phyloP scores from a whole-genome alignment of 2,113 vertebrate species.

The Junco hyemalis region DNA sequence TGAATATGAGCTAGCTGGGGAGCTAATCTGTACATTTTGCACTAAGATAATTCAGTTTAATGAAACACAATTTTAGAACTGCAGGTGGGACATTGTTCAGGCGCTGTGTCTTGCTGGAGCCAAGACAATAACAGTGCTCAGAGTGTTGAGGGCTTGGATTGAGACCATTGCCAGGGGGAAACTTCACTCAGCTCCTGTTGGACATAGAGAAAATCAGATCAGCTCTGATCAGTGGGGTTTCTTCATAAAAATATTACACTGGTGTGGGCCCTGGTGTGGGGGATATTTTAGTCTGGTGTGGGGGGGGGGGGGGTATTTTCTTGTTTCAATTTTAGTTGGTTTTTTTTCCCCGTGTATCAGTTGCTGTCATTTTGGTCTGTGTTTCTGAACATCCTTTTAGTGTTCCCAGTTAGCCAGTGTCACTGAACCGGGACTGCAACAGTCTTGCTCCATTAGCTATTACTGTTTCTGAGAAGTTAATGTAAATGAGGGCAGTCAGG shows the following conservation, averaged over 20 bases:
- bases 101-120: not conserved
- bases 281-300: not conserved
- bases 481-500: conserved; percentile 17
- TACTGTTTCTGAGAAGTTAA: conserved; percentile 27
- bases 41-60: conserved; percentile 37
- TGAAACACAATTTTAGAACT: conserved; percentile 13
- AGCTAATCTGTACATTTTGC: conserved; percentile 29
- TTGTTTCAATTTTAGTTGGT: not conserved
- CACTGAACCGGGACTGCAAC: conserved; percentile 12
- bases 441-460: conserved; percentile 35
- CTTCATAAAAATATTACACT: not conserved
- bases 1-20: not conserved
- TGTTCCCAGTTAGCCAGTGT: not conserved
- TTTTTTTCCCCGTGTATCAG: not conserved
- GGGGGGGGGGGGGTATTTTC: not conserved
- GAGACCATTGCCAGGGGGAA: not conserved
- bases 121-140: not conserved
- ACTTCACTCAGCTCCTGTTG: not conserved
- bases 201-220: not conserved
- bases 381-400: conserved; percentile 21
- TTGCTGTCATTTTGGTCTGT: not conserved
- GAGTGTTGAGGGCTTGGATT: not conserved
- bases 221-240: not conserved
- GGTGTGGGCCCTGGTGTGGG: not conserved
- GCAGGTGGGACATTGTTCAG: not conserved